Evolutionary conservation across 2,113 vertebrate genomes (phyloP), one percentile per base, ranked within the genome.

Genomic region (Oncorhynchus tshawytscha): DNA sequence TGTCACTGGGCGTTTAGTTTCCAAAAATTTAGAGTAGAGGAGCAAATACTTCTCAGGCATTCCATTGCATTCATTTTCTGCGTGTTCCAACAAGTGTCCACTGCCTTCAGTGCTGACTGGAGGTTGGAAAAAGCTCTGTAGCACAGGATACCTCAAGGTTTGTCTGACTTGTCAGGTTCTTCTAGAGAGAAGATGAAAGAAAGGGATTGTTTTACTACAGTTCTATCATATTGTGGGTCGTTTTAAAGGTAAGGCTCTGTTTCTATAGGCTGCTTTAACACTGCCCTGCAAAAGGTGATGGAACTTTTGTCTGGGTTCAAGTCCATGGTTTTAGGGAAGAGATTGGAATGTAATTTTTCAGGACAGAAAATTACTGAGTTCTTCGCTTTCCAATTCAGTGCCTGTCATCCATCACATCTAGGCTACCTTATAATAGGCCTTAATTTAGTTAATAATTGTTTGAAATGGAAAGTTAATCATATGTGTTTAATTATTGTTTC

Each of bases 41-140:
- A 24, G 25, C 25, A 29, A 11, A 27, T 78, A 25, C 31, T 12
- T 12, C 24, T 48, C 20, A 69, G 65, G 49, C 60, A 79, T 84
- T 80, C 74, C 73, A 8, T 57, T 62, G 71, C 89, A 86, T 89
- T 87, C 89, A 86, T 73, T 82, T 78, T 77, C 68, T 64, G 70
- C 89, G 57, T 91, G 89, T 86, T 83, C 62, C 25, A 74, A 88
- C 89, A 87, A 22, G 86, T 81, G 72, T 11, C 27, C 12, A 5
- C 20, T 45, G 73, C 51, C 72, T 75, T 81, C 45, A 59, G 74
- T 24, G 18, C 70, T 1, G 48, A 4, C 67, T 77, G 72, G 72
- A 71, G 65, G 71, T 79, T 1, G 60, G 0, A 45, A 59, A 68
- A 85, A 81, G 70, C 80, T 86, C 83, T 73, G 12, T 22, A 71